A percentile compares a stretch with the other conserved stretches of the same genome.
Evolutionary conservation across 2,888 invertebrate genomes (phyloP).

Genomic region (Drosophila fulvimacula): DNA sequence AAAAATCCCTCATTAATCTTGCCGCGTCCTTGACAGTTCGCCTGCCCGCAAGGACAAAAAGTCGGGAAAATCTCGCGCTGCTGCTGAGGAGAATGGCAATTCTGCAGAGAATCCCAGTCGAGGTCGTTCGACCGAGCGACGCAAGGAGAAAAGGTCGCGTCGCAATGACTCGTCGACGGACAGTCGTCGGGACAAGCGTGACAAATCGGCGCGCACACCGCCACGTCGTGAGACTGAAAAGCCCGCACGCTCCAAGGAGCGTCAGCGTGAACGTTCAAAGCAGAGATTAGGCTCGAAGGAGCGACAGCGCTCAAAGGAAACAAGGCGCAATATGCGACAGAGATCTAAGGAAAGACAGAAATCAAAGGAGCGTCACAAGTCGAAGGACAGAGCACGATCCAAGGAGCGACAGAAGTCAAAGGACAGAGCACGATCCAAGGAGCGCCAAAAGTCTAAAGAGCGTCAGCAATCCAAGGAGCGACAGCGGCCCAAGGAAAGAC

Average conservation of each 20-base stretch:
- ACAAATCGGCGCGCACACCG: conserved; percentile 37
- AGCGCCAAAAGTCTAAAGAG: conserved; percentile 48
- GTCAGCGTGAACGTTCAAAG: conserved; percentile 38
- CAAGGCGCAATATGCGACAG: conserved; percentile 17
- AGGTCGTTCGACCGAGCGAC: conserved; percentile 78
- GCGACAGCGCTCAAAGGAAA: conserved; percentile 49
- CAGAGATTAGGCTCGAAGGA: conserved; percentile 26
- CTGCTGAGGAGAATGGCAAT: conserved; percentile 32
- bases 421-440: conserved; percentile 40
- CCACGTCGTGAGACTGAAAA: conserved; percentile 18
- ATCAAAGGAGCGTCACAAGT: conserved; percentile 27
- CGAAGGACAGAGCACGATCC: conserved; percentile 20
- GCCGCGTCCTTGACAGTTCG: conserved; percentile 57
- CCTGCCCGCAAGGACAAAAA: conserved; percentile 52
- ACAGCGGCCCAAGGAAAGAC: conserved; percentile 9
- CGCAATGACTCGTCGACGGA: conserved; percentile 64
- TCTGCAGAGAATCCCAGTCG: conserved; percentile 71
- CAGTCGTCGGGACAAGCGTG: conserved; percentile 42
- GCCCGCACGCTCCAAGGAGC: conserved; percentile 30
- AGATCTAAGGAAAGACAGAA: conserved; percentile 17
- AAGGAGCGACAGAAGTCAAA: conserved; percentile 39
- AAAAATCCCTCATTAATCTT: neutral
- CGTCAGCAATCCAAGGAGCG: conserved; percentile 28
- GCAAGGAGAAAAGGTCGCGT: conserved; percentile 52
- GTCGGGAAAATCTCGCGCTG: conserved; percentile 38